Evolutionary conservation across 2,888 invertebrate species (phyloP).

Genomic region (Hypomecis atomaria): DNA sequence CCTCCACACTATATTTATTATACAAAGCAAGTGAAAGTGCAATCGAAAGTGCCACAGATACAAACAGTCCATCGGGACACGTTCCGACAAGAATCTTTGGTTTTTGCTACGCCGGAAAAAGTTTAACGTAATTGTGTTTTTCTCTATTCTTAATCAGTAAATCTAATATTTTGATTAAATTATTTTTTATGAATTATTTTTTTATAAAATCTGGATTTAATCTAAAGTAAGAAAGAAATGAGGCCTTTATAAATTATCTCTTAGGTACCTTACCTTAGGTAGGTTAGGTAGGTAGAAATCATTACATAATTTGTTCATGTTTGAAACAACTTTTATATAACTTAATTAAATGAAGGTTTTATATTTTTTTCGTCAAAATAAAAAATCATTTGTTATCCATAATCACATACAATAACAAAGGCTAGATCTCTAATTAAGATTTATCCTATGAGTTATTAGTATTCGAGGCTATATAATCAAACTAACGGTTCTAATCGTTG

Average conservation of each 20-base stretch:
- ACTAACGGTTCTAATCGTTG: not conserved
- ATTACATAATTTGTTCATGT: too few relatives aligned
- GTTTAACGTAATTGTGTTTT: not conserved
- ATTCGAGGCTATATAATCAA: constrained; percentile 2
- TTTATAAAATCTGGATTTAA: not conserved
- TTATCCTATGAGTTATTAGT: constrained; percentile 2
- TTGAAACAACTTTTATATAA: too few relatives aligned
- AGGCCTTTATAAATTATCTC: too few relatives aligned
- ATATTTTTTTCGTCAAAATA: too few relatives aligned
- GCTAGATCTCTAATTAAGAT: constrained; percentile 26
- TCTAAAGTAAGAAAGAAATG: too few relatives aligned
- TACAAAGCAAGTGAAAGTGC: constrained; percentile 72
- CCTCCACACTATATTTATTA: constrained; percentile 48
- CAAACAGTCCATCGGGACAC: constrained; percentile 48
- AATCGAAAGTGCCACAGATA: constrained; percentile 65
- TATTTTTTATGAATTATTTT: not conserved
- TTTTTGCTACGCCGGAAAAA: constrained; percentile 27
- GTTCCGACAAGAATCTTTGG: constrained; percentile 39
- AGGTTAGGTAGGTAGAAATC: too few relatives aligned
- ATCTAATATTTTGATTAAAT: not conserved
- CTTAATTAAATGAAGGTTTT: too few relatives aligned
- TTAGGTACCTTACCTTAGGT: too few relatives aligned
- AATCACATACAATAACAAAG: constrained; percentile 19
- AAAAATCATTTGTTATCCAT: constrained; percentile 5
- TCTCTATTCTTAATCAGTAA: not conserved